These are phyloP conservation scores for Rotaria socialis DNA, from an alignment of 2,888 invertebrate species.

Conservation along the genomic window DNA sequence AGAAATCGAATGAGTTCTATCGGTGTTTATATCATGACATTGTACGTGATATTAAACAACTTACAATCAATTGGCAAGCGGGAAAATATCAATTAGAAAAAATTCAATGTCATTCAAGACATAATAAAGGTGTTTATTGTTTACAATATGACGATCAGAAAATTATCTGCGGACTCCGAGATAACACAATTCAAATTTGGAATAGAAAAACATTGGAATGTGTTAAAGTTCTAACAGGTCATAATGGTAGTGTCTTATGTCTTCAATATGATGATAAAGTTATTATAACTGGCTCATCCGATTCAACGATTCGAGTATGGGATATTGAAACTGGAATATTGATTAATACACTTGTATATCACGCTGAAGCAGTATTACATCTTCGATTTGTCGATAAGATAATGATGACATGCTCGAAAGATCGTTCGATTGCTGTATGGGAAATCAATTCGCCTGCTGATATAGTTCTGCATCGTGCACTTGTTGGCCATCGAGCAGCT, in stretches of 20 bases:
- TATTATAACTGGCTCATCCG: conserved; percentile 94
- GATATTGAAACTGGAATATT: conserved; percentile 89
- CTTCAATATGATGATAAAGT: conserved; percentile 94
- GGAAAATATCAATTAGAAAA: conserved; percentile 89
- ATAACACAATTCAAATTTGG: conserved; percentile 99
- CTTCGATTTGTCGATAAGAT: conserved; percentile 95
- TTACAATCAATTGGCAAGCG: conserved; percentile 95
- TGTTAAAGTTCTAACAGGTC: conserved; percentile 85
- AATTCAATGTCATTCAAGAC: conserved; percentile 97
- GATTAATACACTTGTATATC: conserved; percentile 96
- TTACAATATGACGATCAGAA: conserved; percentile 98
- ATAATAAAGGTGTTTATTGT: conserved; percentile 99
- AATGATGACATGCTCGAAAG: conserved; percentile 99
- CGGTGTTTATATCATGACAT: conserved; percentile 90
- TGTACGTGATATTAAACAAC: conserved; percentile 73
- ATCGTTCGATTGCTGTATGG: conserved; percentile 99
- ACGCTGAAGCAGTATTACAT: conserved; percentile 97
- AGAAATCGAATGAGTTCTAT: conserved; percentile 68
- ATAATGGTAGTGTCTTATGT: conserved; percentile 65
- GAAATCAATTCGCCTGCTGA: conserved; percentile 92
- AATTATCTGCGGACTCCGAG: conserved; percentile 93
- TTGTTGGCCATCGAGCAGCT: conserved; percentile 97
- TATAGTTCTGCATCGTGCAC: conserved; percentile 84
- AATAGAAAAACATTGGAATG: conserved; percentile 88
- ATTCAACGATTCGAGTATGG: conserved; percentile 94